Percentiles rank a stretch among this genome's conserved stretches.
Evolutionary conservation across 92 coral and sea anemone genomes (phyloP).

Genomic region (Scolanthus callimorphus): DNA sequence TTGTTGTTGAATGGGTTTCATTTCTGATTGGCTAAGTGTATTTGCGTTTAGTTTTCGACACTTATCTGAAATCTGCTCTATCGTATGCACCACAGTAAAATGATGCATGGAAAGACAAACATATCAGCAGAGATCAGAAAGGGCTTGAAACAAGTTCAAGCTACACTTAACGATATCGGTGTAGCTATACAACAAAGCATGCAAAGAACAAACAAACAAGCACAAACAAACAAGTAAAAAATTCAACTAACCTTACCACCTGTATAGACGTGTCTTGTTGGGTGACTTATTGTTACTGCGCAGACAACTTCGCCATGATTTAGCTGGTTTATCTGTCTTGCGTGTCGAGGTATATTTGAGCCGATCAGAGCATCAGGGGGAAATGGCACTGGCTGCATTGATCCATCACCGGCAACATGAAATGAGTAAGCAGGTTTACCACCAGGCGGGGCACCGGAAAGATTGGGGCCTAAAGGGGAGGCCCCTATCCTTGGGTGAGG

Average conservation of each 20-base stretch:
- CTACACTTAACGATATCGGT: too few relatives aligned
- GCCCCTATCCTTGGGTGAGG: slow-evolving; percentile 74
- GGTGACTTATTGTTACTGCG: slow-evolving; percentile 96
- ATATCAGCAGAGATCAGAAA: not conserved
- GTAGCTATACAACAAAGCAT: too few relatives aligned
- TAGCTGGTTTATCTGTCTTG: slow-evolving; percentile 91
- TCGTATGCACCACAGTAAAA: too few relatives aligned
- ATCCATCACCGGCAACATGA: slow-evolving; percentile 94
- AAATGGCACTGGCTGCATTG: slow-evolving; percentile 97
- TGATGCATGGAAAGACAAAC: too few relatives aligned
- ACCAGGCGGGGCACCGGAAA: slow-evolving; percentile 80
- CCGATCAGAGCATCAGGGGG: slow-evolving; percentile 99
- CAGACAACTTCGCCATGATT: slow-evolving; percentile 99
- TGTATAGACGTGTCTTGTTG: slow-evolving; percentile 96
- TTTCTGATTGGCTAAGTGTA: too few relatives aligned
- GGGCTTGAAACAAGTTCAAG: too few relatives aligned
- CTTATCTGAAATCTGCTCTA: too few relatives aligned
- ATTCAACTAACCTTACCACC: slow-evolving; percentile 89
- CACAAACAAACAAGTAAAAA: not conserved
- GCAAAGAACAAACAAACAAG: too few relatives aligned
- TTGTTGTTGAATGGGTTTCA: too few relatives aligned
- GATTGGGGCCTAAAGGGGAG: slow-evolving; percentile 67
- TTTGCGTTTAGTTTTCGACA: too few relatives aligned
- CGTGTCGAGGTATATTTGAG: slow-evolving; percentile 93
- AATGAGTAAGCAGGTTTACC: slow-evolving; percentile 97